Evolutionary conservation across 2,888 invertebrate genomes (phyloP).

Genomic region (Cheiracanthium punctorium): DNA sequence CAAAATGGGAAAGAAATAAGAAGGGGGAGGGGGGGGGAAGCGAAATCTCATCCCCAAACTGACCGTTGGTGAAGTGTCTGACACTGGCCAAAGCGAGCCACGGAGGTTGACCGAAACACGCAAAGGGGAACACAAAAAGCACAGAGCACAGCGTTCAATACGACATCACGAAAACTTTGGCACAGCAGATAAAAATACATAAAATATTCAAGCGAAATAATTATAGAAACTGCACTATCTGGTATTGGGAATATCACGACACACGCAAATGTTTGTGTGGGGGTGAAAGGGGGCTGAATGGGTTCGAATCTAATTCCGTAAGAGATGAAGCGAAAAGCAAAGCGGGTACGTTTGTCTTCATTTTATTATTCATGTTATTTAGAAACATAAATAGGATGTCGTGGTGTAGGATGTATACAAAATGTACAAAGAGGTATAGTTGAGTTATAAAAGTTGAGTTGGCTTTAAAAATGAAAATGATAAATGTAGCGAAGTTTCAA

Average conservation of each 20-base stretch:
- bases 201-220: conserved; percentile 41
- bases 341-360: no score
- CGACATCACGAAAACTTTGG: not conserved
- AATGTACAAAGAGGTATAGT: no score
- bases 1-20: not conserved
- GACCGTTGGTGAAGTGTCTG: conserved; percentile 7
- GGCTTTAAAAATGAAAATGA: no score
- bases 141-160: not conserved
- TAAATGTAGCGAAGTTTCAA: no score
- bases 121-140: conserved; percentile 23
- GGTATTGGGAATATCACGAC: not conserved
- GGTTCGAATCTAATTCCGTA: no score
- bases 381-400: no score
- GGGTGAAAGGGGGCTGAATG: not conserved
- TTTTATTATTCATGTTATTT: no score
- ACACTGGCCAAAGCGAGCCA: conserved; percentile 28
- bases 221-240: conserved; percentile 25
- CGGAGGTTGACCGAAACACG: conserved; percentile 22
- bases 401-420: no score
- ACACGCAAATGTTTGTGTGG: not conserved
- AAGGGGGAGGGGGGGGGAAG: no score
- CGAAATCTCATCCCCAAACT: not conserved
- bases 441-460: no score
- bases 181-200: conserved; percentile 17
- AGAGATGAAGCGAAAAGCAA: no score